phyloP scores from a whole-genome alignment of 2,888 invertebrate species.

The Caenorhabditis sp. region DNA sequence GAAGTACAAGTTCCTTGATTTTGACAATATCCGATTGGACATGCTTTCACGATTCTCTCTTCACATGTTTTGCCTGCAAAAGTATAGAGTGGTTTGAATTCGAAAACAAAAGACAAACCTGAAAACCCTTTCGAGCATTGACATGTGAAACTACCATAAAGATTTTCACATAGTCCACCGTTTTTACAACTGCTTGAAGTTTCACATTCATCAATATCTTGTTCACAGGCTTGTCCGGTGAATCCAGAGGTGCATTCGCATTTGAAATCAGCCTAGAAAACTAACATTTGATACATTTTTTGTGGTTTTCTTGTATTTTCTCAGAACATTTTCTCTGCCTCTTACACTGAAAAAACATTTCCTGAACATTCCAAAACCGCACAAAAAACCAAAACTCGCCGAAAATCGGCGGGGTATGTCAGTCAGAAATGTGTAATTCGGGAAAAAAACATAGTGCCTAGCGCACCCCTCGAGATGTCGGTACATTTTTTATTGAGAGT shows the following conservation, averaged over 20 bases:
- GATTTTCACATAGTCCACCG: conserved; percentile 93
- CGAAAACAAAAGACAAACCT: conserved; percentile 53
- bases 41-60: conserved; percentile 17
- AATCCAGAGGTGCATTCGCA: conserved; percentile 90
- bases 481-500: too few relatives aligned
- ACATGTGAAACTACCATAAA: conserved; percentile 80
- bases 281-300: too few relatives aligned
- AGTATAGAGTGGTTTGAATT: background rate
- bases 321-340: too few relatives aligned
- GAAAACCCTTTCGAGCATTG: conserved; percentile 46
- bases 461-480: too few relatives aligned
- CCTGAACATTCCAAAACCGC: too few relatives aligned
- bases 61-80: conserved; percentile 48
- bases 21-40: conserved; percentile 17
- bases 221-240: conserved; percentile 81
- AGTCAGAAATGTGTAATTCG: too few relatives aligned
- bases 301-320: too few relatives aligned
- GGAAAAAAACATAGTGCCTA: too few relatives aligned
- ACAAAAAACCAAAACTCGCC: too few relatives aligned
- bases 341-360: too few relatives aligned
- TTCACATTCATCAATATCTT: conserved; percentile 90
- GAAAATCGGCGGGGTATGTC: too few relatives aligned
- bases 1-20: conserved; percentile 23
- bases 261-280: conserved; percentile 76
- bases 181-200: conserved; percentile 83